phyloP scores from a whole-genome alignment of 2,113 vertebrate genomes.

The Callospermophilus lateralis region DNA sequence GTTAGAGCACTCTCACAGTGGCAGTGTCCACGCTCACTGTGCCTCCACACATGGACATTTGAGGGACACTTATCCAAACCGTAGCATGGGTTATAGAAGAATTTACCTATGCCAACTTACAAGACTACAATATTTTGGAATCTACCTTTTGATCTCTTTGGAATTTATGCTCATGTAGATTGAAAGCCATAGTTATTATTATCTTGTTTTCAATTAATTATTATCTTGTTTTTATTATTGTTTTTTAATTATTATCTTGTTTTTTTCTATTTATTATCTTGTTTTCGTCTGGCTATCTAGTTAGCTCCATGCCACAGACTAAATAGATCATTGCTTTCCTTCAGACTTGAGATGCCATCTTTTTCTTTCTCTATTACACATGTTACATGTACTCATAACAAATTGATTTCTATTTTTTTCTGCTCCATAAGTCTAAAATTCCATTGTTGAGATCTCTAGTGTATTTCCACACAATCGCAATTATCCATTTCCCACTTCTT shows the following conservation, averaged over 20 bases:
- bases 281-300: background rate
- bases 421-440: background rate
- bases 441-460: background rate
- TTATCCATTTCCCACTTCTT: background rate
- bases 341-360: background rate
- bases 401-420: background rate
- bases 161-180: background rate
- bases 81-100: background rate
- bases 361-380: background rate
- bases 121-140: background rate
- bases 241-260: too few species aligned
- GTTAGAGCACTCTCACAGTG: background rate
- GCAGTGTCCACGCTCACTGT: accelerated
- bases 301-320: background rate
- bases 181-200: background rate
- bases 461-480: background rate
- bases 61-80: background rate
- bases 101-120: background rate
- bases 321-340: background rate
- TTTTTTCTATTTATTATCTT: background rate
- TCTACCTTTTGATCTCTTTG: background rate
- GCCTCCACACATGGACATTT: background rate
- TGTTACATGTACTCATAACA: background rate
- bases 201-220: background rate
- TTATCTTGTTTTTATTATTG: too few species aligned